Percentiles rank a stretch among this genome's conserved stretches.
phyloP scores from a whole-genome alignment of 2,113 vertebrate genomes.

The Oceanites oceanicus region DNA sequence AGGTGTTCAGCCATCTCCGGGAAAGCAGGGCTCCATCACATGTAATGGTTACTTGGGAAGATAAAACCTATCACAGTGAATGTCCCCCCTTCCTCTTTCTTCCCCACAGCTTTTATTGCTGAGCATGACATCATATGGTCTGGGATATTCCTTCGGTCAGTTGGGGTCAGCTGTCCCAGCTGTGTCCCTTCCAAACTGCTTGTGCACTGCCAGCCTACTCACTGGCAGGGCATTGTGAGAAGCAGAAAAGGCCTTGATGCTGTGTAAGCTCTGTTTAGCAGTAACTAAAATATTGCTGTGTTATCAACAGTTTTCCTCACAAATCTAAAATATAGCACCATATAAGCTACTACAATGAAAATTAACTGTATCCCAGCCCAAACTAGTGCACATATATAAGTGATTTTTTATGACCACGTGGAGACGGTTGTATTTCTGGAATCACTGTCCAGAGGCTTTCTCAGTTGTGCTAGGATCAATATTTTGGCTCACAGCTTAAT shows the following conservation, averaged over 20 bases:
- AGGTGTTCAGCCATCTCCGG: neutral
- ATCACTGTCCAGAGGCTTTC: neutral
- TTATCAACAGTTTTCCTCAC: neutral
- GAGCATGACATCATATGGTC: accelerated
- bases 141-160: neutral
- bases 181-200: neutral
- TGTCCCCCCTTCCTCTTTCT: accelerated
- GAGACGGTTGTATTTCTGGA: neutral
- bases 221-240: neutral
- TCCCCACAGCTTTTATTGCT: neutral
- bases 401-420: neutral
- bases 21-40: neutral
- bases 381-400: neutral
- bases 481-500: neutral
- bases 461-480: neutral
- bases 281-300: neutral
- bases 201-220: too few relatives aligned
- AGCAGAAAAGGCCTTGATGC: neutral
- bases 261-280: neutral
- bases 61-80: accelerated
- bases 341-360: neutral
- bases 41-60: accelerated
- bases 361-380: neutral
- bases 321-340: neutral
- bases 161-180: neutral